Base-by-base conservation (phyloP, 23 tunicate genomes). In the Aplidium turbinatum region DNA sequence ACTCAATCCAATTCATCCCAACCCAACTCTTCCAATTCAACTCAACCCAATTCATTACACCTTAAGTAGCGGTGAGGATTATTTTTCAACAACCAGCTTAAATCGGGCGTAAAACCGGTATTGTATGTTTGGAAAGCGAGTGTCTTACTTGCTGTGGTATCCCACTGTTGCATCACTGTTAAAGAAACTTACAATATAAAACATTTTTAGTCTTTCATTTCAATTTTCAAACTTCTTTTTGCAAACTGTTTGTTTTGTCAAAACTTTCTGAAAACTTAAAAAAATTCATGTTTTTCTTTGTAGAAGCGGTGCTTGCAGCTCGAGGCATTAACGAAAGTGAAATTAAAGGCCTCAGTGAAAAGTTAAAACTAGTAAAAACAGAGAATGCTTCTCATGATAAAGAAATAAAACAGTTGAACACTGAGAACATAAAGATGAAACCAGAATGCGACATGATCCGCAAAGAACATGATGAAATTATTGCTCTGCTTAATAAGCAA, bases 301-400 rank as follows among this genome's bases (percentile, higher is more conserved):
- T 47, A 84, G 86, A 79, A 27, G 82, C 86, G 5, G 94, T 87
- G 21, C 34, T 80, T 29, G 86, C 86, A 32, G 94, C 94, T n/a
- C 54, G 94, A 25, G 52, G 35, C 9, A 76, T 55, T 11, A 87
- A 87, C 39, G 67, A 63, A 39, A 56, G 61, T 13, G 61, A 67
- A 20, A 87, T 87, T 34, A 80, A 47, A 31, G 73, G 78, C 13
- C 35, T 87, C 23, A 82, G 73, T 26, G 26, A 31, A 29, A 61
- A 53, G 35, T 50, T 80, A 29, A 51, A 30, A 4, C 19, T 36
- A 1, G 63, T 79, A 20, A 60, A 77, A n/a, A 74, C 67, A 16
- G 68, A 73, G 47, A 65, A 68, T 4, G 76, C 64, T 23, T 29
- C 23, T 32, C 22, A 57, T 32, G 57, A 45, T 27, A 80, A 63